Evolutionary conservation across 2,113 vertebrate species (phyloP), one percentile per base, ranked within the genome.

Genomic region (Cisticola juncidis): DNA sequence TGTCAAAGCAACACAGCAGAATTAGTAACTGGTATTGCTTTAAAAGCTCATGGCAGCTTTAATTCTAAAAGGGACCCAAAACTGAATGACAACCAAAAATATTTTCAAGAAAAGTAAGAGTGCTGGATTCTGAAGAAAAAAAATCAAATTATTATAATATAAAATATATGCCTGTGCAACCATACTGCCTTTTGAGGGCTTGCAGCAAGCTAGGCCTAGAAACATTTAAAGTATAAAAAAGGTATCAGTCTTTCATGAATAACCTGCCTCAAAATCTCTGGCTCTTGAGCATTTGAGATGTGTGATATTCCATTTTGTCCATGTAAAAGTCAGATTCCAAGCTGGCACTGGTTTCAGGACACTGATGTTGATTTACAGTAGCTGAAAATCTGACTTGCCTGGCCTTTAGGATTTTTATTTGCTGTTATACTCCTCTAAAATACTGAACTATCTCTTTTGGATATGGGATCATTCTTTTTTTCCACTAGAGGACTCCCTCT

Each of bases 401-500:
- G 51, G 14, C 33, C 33, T 64, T 91, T 50, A 47, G 7, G 11
- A 44, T 47, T 81, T 31, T 38, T 78, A 57, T 36, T 62, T 88
- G 48, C 5, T 72, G 29, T 60, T 57, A n/a, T 10, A 62, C 3
- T 47, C 7, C 21, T 61, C 19, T 71, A 25, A 66, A 86, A 80
- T 35, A 81, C 8, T 25, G 3, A 12, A 12, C 12, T 14, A 7
- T 20, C 69, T 29, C 69, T 71, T 91, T 58, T 76, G 14, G 9
- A 29, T 36, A 35, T 12, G 26, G n/a, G 69, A 65, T 70, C 31
- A 40, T 61, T 38, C 25, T n/a, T 19, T 44, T 35, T 53, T 89
- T 80, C 36, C 98, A 96, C 97, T 94, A 98, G 98, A 86, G 96
- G 98, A 97, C 96, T 94, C 95, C 31, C 85, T 60, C 61, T 88